Conservation (phyloP, 2,797 vertebrate species). For the Euphonia xanthogaster region DNA sequence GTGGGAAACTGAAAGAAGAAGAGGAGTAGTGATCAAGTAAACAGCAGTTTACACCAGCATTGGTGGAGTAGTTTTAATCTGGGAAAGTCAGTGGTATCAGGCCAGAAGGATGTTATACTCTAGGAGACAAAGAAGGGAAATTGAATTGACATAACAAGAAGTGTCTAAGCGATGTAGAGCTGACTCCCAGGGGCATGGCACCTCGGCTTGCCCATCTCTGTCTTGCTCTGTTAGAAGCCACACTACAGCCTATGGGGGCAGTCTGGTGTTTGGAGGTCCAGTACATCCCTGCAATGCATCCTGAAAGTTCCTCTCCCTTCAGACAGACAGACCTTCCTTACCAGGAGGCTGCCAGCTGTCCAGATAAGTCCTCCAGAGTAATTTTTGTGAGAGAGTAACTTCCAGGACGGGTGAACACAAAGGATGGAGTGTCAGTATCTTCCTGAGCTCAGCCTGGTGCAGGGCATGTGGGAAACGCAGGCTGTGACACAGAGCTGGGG, state of each 20-base stretch:
- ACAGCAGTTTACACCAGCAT: neutral
- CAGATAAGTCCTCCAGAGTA: neutral
- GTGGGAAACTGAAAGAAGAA: neutral
- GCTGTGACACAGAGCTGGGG: neutral
- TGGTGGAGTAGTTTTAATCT: neutral
- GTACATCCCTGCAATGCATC: accelerated
- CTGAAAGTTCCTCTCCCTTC: neutral
- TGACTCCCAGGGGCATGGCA: neutral
- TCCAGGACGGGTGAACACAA: neutral
- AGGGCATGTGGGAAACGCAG: neutral
- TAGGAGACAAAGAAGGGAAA: neutral
- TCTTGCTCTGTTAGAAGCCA: neutral
- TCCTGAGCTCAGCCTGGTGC: neutral
- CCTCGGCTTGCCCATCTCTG: neutral
- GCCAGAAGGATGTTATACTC: neutral
- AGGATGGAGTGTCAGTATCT: neutral
- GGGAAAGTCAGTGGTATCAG: neutral
- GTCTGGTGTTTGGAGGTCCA: neutral
- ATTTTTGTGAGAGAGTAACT: neutral
- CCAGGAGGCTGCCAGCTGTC: neutral
- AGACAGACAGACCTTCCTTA: neutral
- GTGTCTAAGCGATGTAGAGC: neutral
- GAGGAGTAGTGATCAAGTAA: neutral
- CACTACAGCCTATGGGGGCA: neutral
- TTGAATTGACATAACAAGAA: neutral